phyloP scores from a whole-genome alignment of 2,113 vertebrate species.

The Illadopsis cleaveri region DNA sequence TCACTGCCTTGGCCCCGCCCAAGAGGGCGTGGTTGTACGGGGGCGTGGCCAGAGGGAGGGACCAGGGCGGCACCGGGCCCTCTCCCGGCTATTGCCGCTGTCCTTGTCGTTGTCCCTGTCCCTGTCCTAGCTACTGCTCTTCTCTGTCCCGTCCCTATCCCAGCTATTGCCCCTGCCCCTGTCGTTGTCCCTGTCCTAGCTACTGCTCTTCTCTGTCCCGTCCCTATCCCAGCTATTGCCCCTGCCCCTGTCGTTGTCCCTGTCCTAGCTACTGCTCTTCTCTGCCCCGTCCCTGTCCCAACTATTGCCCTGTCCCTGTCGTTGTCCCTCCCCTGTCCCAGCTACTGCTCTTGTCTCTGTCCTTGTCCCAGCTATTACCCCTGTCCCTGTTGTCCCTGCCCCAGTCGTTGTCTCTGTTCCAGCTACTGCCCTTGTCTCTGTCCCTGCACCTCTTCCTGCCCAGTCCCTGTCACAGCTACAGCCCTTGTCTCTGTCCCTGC shows the following conservation, averaged over 20 bases:
- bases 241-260: not conserved
- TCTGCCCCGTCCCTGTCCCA: not conserved
- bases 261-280: not conserved
- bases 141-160: not conserved
- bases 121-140: not conserved
- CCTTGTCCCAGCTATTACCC: rapidly evolving
- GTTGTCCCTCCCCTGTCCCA: not conserved
- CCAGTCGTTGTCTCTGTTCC: not conserved
- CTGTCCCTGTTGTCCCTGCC: not conserved
- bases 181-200: not conserved
- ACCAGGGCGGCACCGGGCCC: rapidly evolving
- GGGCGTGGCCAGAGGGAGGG: not conserved
- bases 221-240: rapidly evolving
- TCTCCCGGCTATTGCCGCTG: rapidly evolving
- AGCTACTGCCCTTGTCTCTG: not conserved
- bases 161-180: rapidly evolving
- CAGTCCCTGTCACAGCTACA: not conserved
- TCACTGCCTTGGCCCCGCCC: rapidly evolving
- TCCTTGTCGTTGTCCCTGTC: not conserved
- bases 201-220: rapidly evolving
- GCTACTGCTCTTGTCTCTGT: too few relatives aligned
- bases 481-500: too few relatives aligned
- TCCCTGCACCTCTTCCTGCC: not conserved
- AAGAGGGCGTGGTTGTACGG: rapidly evolving
- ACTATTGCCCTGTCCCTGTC: not conserved